A percentile compares a stretch with the other conserved stretches of the same genome.
Evolutionary conservation across 2,888 invertebrate species (phyloP).

Genomic region (Antheraea assamensis): DNA sequence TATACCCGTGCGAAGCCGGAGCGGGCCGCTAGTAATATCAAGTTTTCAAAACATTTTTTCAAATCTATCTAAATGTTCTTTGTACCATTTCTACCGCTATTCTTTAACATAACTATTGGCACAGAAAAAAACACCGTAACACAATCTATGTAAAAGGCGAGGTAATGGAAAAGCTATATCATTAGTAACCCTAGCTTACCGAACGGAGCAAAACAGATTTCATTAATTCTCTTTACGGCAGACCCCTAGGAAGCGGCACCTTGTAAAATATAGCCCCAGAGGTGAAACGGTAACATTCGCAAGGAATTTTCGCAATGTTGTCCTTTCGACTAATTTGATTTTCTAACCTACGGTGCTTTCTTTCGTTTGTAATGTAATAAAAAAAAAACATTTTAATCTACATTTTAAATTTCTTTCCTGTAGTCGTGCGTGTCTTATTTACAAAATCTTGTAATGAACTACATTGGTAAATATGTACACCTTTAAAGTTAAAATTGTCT

Average conservation of each 20-base stretch:
- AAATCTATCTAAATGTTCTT: too few species aligned
- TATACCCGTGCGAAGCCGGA: too few species aligned
- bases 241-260: constrained; percentile 35
- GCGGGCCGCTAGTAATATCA: too few species aligned
- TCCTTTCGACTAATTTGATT: constrained; percentile 44
- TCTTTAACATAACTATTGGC: too few species aligned
- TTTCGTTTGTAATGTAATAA: constrained; percentile 9
- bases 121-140: background rate
- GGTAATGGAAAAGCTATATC: constrained; percentile 33
- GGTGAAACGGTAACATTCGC: constrained; percentile 36
- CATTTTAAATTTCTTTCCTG: constrained; percentile 4
- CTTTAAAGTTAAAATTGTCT: background rate
- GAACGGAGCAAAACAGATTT: constrained; percentile 40
- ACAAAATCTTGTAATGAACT: background rate
- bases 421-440: background rate
- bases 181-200: constrained; percentile 37
- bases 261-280: constrained; percentile 44
- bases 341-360: constrained; percentile 14
- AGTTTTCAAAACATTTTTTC: too few species aligned
- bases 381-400: constrained; percentile 13
- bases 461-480: background rate
- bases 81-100: too few species aligned
- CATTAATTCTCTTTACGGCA: constrained; percentile 56
- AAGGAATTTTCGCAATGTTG: constrained; percentile 35
- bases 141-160: background rate